Evolutionary conservation across 1,140 invertebrate genomes (phyloP), one percentile per base, ranked within the genome.

Genomic region (Drosophila novamexicana): DNA sequence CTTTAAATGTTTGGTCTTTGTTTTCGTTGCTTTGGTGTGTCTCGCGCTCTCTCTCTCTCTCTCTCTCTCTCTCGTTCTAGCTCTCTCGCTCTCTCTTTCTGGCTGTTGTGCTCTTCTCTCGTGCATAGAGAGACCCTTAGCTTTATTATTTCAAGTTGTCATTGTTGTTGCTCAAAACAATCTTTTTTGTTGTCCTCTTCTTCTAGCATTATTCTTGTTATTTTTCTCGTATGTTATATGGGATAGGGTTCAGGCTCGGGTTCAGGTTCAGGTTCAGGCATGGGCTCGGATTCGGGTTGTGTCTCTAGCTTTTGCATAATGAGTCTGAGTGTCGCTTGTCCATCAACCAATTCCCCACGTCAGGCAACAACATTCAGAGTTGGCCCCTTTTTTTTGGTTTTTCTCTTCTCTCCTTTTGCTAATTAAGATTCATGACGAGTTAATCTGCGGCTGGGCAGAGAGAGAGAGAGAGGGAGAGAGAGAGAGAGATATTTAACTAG

Each of bases 1-100:
- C 79, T 81, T 67, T 81, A 77, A 70, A 70, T 75, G 67, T 78
- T 82, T 77, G 75, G 61, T 61, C 73, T 80, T 70, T 74, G 71
- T 68, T 75, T 54, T 67, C 47, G 44, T 71, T 37, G 52, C 34
- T 54, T 74, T 34, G 7, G 32, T 32, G 36, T n/a, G 37, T 18
- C 47, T 29, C 44, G 34, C 47, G 16, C 16, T 36, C 16, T 29
- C 18, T 2, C 34, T 4, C 45, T 29, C 5, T 50, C 5, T n/a
- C 36, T 29, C 12, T 6, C 1, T 42, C 29, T 29, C 44, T 39
- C 47, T 36, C 50, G 10, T 5, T 16, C 63, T 6, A 32, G 16
- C 16, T 36, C 16, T 29, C 18, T 2, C 34, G 6, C 45, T 29
- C 5, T 50, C 5, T n/a, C 36, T 29, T 14, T 6, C 1, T 42